Conservation (phyloP, 2,888 invertebrate genomes). For the Synanthedon andrenaeformis region DNA sequence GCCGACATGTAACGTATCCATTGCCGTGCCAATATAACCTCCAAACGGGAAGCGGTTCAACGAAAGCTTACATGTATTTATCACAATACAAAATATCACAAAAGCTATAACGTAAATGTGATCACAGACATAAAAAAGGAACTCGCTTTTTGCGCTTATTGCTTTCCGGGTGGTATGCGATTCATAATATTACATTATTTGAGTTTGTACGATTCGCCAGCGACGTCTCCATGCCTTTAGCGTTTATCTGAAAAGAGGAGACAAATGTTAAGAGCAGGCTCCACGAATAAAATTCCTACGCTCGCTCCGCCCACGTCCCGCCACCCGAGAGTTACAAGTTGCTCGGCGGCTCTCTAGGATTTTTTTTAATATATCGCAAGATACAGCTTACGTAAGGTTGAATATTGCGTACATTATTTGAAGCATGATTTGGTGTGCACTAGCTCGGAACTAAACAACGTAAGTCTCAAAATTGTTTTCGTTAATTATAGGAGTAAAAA, state of each 20-base stretch:
- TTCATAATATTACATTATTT: conserved; percentile 9
- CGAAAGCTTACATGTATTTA: conserved; percentile 10
- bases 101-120: conserved; percentile 1
- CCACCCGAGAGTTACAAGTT: no score
- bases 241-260: conserved; percentile 23
- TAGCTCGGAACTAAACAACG: no score
- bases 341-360: no score
- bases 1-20: conserved; percentile 58
- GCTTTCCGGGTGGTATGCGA: conserved; percentile 8
- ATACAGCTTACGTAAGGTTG: no score
- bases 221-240: conserved; percentile 20
- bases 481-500: no score
- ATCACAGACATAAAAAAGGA: conserved; percentile 16
- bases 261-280: no score
- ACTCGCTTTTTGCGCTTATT: conserved; percentile 6
- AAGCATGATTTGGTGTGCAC: no score
- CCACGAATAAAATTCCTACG: no score
- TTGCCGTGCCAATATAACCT: conserved; percentile 16
- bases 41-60: conserved; percentile 2
- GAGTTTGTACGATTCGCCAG: conserved; percentile 8
- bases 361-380: no score
- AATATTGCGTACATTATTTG: no score
- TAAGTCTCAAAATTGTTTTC: no score
- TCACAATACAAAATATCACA: conserved; percentile 11
- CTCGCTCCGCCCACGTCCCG: no score